Base-by-base conservation (phyloP, 1,140 invertebrate species). In the Cherax quadricarinatus region DNA sequence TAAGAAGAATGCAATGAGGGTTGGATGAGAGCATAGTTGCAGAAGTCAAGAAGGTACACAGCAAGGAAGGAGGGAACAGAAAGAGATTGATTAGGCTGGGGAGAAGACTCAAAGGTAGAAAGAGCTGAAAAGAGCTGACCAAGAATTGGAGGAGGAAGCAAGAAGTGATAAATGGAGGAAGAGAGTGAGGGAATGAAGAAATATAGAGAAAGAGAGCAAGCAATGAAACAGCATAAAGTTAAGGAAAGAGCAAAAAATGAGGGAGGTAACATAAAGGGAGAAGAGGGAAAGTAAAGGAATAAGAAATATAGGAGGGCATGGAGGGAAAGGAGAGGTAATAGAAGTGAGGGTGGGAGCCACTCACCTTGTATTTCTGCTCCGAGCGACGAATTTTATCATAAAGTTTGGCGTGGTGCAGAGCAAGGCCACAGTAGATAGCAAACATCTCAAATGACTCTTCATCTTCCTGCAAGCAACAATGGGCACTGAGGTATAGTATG, bases 371-470 rank as follows among this genome's bases (percentile, higher is more conserved):
- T 94, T 98, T 98, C 95, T 98, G 97, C 94, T 98, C 97, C 5
- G 97, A 98, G 84, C 97, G 95, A 89, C 96, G 96, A 51, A 98
- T 98, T 95, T 97, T 97, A 93, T 98, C 97, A 94, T 98, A 98
- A 3, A 98, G 95, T 95, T 97, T 97, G 24, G 97, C 97, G 95
- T 98, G 97, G 95, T 98, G 97, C 57, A 98, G 95, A 10, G 97
- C 98, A 10, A 98, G 95, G 0, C 97, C 98, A 95, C 98, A 98
- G 94, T 98, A 98, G 24, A 97, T 96, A 1, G 97, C 97, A 94
- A 98, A 98, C 79, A 96, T 97, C 95, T 97, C 97, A 95, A 98
- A 98, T 1, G 97, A 96, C 94, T 97, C 97, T 95, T 98, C 97
- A 94, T 98, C 98, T 84, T 97, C 96, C 93, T 95, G 93, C 16